phyloP scores from a whole-genome alignment of 64 coral and sea anemone species.

The Platygyra sinensis region DNA sequence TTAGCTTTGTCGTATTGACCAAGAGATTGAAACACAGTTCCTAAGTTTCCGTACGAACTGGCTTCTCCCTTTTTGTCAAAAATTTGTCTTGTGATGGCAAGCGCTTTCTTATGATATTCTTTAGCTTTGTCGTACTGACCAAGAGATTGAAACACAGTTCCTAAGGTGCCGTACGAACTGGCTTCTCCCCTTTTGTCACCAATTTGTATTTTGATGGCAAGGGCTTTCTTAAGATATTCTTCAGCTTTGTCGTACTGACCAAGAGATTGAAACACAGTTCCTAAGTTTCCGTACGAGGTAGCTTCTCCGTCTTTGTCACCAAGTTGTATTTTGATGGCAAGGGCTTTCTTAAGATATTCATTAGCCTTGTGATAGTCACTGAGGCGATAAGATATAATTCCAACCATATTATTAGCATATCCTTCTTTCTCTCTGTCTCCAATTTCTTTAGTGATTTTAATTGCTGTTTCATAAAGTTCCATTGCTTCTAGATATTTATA shows the following conservation, averaged over 20 bases:
- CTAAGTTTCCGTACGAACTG: background rate
- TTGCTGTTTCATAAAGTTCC: background rate
- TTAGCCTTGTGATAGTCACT: background rate
- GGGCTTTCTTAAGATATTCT: too few relatives aligned
- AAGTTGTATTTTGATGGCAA: too few relatives aligned
- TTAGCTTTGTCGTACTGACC: background rate
- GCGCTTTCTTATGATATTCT: background rate
- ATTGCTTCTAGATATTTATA: background rate
- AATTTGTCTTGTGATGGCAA: background rate
- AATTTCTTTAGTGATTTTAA: background rate
- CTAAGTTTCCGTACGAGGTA: too few relatives aligned
- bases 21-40: background rate
- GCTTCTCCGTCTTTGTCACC: too few relatives aligned
- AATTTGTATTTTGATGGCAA: too few relatives aligned
- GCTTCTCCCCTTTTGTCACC: background rate
- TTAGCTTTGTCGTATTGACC: background rate
- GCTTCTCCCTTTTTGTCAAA: background rate
- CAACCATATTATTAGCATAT: background rate
- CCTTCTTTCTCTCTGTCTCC: background rate
- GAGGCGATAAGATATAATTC: background rate
- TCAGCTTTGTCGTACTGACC: too few relatives aligned
- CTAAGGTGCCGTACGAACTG: background rate
- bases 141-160: background rate
- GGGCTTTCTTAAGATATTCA: background rate
- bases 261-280: too few relatives aligned